These are phyloP conservation scores for Xenopus tropicalis DNA, from an alignment of 2,113 vertebrate species.

Conservation along the genomic window UCB_Xtro_10.0 CM004443.2:44221001-44221500, in stretches of 20 bases:
- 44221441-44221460: constrained; percentile 13
- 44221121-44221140: no score
- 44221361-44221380: constrained; percentile 31
- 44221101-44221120: no score
- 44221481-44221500: constrained; percentile 11
- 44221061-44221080: no score
- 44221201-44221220: no score
- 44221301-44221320: constrained; percentile 41
- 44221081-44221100: no score
- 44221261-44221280: constrained; percentile 8
- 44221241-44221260: background rate
- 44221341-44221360: constrained; percentile 41
- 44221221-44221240: no score
- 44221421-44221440: constrained; percentile 39
- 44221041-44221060: no score
- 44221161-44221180: no score
- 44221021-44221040: no score
- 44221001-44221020: no score
- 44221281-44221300: constrained; percentile 27
- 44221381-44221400: constrained; percentile 22
- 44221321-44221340: constrained; percentile 43
- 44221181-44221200: no score
- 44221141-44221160: no score
- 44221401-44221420: constrained; percentile 28
- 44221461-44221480: constrained; percentile 9